These are phyloP conservation scores for Linnaemya vulpina DNA, from an alignment of 2,888 invertebrate species.

Conservation along the genomic window DNA sequence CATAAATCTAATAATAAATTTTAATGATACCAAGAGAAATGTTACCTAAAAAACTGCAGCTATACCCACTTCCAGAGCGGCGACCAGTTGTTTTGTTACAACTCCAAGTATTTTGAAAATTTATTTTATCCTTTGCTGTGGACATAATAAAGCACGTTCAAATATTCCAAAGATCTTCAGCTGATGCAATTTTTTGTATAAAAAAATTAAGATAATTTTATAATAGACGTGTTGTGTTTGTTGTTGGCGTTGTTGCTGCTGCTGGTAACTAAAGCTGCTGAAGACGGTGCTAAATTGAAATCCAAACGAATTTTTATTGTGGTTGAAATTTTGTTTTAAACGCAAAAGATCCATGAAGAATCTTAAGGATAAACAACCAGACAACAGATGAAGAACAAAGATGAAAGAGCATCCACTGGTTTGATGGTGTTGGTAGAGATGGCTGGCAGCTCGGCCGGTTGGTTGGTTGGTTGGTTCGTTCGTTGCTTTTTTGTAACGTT, in stretches of 20 bases:
- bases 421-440: background rate
- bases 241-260: background rate
- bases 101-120: constrained; percentile 82
- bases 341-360: constrained; percentile 62
- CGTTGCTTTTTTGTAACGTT: constrained; percentile 26
- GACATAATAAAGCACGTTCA: constrained; percentile 72
- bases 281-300: constrained; percentile 67
- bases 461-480: background rate
- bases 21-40: constrained; percentile 54
- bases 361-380: constrained; percentile 17
- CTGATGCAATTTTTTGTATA: constrained; percentile 35
- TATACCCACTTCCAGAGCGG: constrained; percentile 82
- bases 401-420: constrained; percentile 8
- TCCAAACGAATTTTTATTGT: constrained; percentile 35
- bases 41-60: constrained; percentile 83
- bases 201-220: constrained; percentile 27
- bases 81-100: constrained; percentile 82
- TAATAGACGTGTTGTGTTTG: constrained; percentile 5
- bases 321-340: constrained; percentile 43
- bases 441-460: too few relatives aligned
- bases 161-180: constrained; percentile 35
- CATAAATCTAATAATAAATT: constrained; percentile 24
- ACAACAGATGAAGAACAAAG: background rate
- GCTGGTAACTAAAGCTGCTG: constrained; percentile 40
- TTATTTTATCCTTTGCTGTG: constrained; percentile 80